Base-by-base conservation (phyloP, 2,113 vertebrate genomes). In the Chlorodrepanis virens region DNA sequence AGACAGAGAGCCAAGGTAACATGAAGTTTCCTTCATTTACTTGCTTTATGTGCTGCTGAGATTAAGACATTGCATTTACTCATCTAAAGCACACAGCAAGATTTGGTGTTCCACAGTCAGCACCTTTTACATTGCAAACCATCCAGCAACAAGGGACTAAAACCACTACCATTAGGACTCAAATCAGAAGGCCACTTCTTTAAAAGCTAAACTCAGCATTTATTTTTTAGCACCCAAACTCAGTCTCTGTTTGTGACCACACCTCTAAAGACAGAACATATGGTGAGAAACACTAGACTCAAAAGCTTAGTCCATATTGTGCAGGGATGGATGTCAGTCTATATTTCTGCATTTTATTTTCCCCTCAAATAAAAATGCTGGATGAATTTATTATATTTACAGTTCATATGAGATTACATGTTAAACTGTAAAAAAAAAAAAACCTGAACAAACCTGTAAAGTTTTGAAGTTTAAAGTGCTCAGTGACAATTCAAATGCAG, bases 1-100 rank as follows among this genome's bases (percentile, higher is more conserved):
- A 83, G n/a, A 82, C 53, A 82, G 42, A 88, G 59, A 83, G 64
- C 27, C 60, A 92, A 67, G 56, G 61, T 87, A 92, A 88, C 42
- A 29, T 9, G 39, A 86, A 74, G 37, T 57, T 63, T 72, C 27
- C 49, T 87, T 77, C 31, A 54, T 59, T 87, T 87, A 84, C 49
- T 89, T 82, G 57, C 53, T 82, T 79, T 61, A 71, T 28, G 31
- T 12, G 37, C 49, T 79, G 57, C 61, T 78, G 53, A 89, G 69
- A 82, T 54, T 25, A 60, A 77, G 29, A 72, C 0, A 0, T 21
- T 59, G 79, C 22, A 59, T 31, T 28, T 12, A 37, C 42, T 70
- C 45, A 77, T 14, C 28, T 56, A 44, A 83, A 70, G 40, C 53
- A 83, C 28, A 57, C 16, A 63, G 47, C 27, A 67, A 81, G 23